Evolutionary conservation across 2,888 invertebrate species (phyloP), one percentile per base, ranked within the genome.

Genomic region (Mythimna lalbum): DNA sequence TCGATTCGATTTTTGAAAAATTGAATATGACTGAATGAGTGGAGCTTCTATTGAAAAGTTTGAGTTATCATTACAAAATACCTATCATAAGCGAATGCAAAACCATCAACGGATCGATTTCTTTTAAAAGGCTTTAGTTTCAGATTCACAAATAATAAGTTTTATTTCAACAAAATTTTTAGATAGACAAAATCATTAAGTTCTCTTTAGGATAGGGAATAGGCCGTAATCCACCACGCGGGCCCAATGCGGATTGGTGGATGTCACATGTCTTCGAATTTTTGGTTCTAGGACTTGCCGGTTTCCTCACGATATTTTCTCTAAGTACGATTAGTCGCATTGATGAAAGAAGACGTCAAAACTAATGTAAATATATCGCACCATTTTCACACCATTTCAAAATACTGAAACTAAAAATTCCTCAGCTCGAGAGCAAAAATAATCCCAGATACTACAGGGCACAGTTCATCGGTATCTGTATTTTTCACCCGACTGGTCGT

Each of bases 401-500:
- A 53, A 52, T 14, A 76, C 0, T 9, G 23, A 61, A 52, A 52
- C 36, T 55, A 59, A 63, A 72, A 76, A 59, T 53, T 21, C 33
- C 49, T 43, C 5, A 10, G 53, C n/a, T 39, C 39, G 62, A 14
- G 57, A 60, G 59, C 64, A 70, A 63, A 69, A 69, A 69, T 64
- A 82, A 63, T 63, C 65, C 57, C 63, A 69, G 76, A 64, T 63
- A 63, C 55, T 78, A 68, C 56, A 57, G 50, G 79, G 86, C 83
- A 83, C 83, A 84, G 81, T 81, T 79, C 81, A 81, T 65, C 67
- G 88, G 89, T 90, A 90, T 90, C 88, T 87, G 84, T 79, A 89
- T 89, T 91, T 89, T 89, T 88, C 88, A 80, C 85, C 71, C 78
- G 81, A 85, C 80, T 85, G 82, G 74, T 60, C 74, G 72, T 78